phyloP scores from a whole-genome alignment of 1,140 invertebrate genomes.

The Xylocopa sonorina region DNA sequence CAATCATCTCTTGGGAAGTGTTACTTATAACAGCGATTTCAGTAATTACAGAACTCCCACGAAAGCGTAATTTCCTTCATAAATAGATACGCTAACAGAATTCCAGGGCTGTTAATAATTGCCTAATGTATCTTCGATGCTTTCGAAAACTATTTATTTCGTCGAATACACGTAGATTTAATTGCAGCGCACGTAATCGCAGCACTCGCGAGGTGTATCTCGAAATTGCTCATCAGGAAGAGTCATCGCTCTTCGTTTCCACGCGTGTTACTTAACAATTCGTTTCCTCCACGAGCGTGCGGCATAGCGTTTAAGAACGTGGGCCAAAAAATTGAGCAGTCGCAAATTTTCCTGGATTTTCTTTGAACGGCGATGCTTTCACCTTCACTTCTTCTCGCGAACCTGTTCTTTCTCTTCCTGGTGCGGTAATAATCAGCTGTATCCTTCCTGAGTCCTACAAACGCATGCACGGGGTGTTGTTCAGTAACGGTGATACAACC shows the following conservation, averaged over 20 bases:
- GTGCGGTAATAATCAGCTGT: neutral
- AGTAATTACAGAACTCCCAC: neutral
- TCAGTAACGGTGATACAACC: too few species aligned
- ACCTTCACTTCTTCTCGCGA: neutral
- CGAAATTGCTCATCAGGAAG: neutral
- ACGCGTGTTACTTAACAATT: neutral
- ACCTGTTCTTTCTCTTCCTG: constrained; percentile 11
- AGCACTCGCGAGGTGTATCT: neutral
- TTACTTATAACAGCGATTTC: too few species aligned
- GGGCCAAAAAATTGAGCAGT: neutral
- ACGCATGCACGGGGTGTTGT: too few species aligned
- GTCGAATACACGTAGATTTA: neutral
- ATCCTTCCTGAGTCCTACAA: neutral
- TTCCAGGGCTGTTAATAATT: neutral
- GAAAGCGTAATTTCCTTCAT: neutral
- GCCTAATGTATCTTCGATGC: neutral
- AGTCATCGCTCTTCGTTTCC: neutral
- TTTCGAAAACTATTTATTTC: neutral
- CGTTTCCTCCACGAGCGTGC: neutral
- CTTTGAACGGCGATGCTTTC: neutral
- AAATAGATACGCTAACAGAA: neutral
- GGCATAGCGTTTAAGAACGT: too few species aligned
- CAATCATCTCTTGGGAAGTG: too few species aligned
- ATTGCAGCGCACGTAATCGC: neutral
- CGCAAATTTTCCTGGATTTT: neutral